Percentiles rank a stretch among this genome's conserved stretches.
Evolutionary conservation across 2,888 invertebrate species (phyloP).

Genomic region (Drosophila formosana): DNA sequence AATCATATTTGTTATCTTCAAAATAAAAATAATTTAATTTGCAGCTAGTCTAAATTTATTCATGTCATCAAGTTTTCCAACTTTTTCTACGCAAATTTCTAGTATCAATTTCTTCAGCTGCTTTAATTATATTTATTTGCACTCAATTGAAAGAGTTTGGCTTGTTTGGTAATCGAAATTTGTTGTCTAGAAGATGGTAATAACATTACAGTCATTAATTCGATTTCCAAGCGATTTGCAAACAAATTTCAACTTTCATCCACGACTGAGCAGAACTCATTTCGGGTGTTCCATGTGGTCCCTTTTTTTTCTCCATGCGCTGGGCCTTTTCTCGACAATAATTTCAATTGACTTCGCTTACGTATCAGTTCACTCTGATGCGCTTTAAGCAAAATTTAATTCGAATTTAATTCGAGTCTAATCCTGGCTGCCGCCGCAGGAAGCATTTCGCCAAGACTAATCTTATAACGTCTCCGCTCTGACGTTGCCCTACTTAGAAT

Average conservation of each 20-base stretch:
- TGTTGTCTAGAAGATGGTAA: not conserved
- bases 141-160: not conserved
- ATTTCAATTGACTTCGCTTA: slow-evolving; percentile 61
- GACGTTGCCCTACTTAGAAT: slow-evolving; percentile 72
- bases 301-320: slow-evolving; percentile 1
- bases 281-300: slow-evolving; percentile 8
- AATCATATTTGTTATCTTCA: not conserved
- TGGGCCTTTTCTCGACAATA: slow-evolving; percentile 17
- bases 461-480: slow-evolving; percentile 45
- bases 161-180: not conserved
- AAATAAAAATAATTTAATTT: not conserved
- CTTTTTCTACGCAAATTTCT: not conserved
- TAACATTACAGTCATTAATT: slow-evolving; percentile 18
- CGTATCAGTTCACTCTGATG: slow-evolving; percentile 76
- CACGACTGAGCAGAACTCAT: slow-evolving; percentile 38
- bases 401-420: slow-evolving; percentile 71
- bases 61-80: too few relatives aligned
- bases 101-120: not conserved
- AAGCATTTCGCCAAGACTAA: slow-evolving; percentile 60
- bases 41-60: too few relatives aligned
- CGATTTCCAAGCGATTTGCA: slow-evolving; percentile 43
- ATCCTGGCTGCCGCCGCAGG: slow-evolving; percentile 38
- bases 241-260: slow-evolving; percentile 53
- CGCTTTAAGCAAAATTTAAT: slow-evolving; percentile 74
- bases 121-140: not conserved